Base-by-base conservation (phyloP, 2,113 vertebrate genomes). In the Protobothrops mucrosquamatus region DNA sequence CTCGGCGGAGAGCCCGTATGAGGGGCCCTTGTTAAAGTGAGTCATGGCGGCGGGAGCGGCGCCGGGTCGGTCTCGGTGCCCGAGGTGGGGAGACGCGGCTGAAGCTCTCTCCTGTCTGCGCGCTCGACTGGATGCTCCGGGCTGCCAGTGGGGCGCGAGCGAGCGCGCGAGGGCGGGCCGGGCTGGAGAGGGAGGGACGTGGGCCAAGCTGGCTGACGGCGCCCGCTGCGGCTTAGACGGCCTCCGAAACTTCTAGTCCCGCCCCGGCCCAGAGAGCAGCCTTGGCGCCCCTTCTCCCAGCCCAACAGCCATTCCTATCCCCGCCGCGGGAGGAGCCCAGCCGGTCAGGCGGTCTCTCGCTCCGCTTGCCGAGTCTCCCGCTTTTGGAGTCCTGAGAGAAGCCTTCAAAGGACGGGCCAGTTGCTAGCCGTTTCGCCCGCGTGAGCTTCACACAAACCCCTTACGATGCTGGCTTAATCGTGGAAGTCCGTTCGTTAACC, bases 1-100 rank as follows among this genome's bases (percentile, higher is more conserved):
- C 95, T 99, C 99, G 43, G 99, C 99, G 74, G 99, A 99, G 91
- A 99, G 97, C 91, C 99, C 99, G 94, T 99, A 99, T 59, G 98
- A 97, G 56, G 99, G 99, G 89, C 99, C 99, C 96, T 98, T 99
- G 96, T 99, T 99, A 95, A 99, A 99, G 95, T 99, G 98, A 91
- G 98, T 98, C 99, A 99, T 99, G 95, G 95, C 95, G 94, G 59
- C 46, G 22, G 81, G 46, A 69, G n/a, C 52, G 89, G 91, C 52
- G 92, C 89, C 88, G 69, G 39, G 93, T 85, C 23, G 43, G 64
- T 46, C 39, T 94, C 87, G 48, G 95, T 92, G 94, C 95, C 94
- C 59, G 55, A 89, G 92, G 86, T 56, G 85, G 39, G 39, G 39
- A 39, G n/a, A 34, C 43, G 93, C n/a, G 94, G 95, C 91, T 93